Evolutionary conservation across 1,140 invertebrate species (phyloP).

Genomic region (Achroia grisella): DNA sequence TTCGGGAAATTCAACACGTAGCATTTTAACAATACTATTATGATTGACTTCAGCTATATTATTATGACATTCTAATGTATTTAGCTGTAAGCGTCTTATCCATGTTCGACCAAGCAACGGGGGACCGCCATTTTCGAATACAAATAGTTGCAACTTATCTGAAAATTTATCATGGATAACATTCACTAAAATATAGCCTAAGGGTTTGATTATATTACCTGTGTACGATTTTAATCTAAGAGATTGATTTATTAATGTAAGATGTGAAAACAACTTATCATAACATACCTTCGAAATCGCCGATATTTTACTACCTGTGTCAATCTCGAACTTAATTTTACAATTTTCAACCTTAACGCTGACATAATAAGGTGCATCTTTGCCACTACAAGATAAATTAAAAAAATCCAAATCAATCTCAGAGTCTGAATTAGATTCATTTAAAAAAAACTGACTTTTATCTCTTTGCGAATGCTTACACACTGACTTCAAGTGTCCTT

Average conservation of each 20-base stretch:
- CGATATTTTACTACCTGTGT: constrained; percentile 15
- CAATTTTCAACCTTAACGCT: neutral
- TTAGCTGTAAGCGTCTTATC: neutral
- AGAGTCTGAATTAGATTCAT: too few species aligned
- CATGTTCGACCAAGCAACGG: constrained; percentile 49
- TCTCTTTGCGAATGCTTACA: too few species aligned
- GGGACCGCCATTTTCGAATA: constrained; percentile 12
- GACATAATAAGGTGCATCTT: constrained; percentile 1
- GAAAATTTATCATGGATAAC: neutral
- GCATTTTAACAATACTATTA: neutral
- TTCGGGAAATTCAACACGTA: neutral
- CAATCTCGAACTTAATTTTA: constrained; percentile 7
- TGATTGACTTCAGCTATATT: neutral
- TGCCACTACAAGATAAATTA: neutral
- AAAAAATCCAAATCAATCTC: too few species aligned
- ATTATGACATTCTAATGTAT: neutral
- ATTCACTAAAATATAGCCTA: constrained; percentile 14
- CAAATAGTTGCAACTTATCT: constrained; percentile 8
- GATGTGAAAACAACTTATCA: constrained; percentile 7
- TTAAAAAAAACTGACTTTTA: too few species aligned
- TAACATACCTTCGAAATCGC: constrained; percentile 12
- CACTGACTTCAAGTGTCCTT: constrained; percentile 9
- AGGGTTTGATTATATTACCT: constrained; percentile 6
- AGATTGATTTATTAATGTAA: constrained; percentile 1
- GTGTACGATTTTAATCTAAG: constrained; percentile 11